Evolutionary conservation across 64 coral and sea anemone genomes (phyloP), one percentile per base, ranked within the genome.

Genomic region (Hydrozoanthus tunicans): DNA sequence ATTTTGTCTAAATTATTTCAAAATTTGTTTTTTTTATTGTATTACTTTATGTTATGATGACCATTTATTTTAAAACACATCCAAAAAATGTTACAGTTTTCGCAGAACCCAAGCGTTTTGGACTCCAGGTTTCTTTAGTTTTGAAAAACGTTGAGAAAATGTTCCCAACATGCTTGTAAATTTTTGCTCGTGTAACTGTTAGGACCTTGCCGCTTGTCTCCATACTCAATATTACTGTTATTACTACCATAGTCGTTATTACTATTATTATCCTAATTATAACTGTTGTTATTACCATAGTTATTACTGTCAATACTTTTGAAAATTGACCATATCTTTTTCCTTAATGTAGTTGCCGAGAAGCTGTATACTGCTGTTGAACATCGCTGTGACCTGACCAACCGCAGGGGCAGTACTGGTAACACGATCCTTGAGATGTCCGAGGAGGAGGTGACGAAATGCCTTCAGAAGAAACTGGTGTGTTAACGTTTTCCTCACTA

Each of bases 331-430:
- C 24, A 78, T 72, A 11, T 70, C 6, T 60, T 52, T 4, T 2
- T 73, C 7, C 14, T 64, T 59, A 55, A 14, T 26, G 4, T 72
- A 96, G 95, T 94, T 53, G 92, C 92, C 8, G 90, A 91, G 9
- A 86, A 94, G 57, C 43, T 96, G 56, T 94, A 94, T 66, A 69
- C 79, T 20, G 32, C 32, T 43, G 32, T 43, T 6, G 95, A 96
- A 70, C 81, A 91, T 79, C 92, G 95, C 14, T 96, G 95, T 72
- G 92, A 96, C 62, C 64, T 94, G 58, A 81, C 73, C 27, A 64
- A 76, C 7, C 51, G 78, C 51, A 57, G 80, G 6, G 70, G 71
- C 66, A 77, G 52, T 7, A 14, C 17, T 9, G 81, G 77, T 7
- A 57, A 7, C 9, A 57, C 51, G 0, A 71, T 92, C 14, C 63